Evolutionary conservation across 2,113 vertebrate genomes (phyloP).

Genomic region (Tympanuchus pallidicinctus): DNA sequence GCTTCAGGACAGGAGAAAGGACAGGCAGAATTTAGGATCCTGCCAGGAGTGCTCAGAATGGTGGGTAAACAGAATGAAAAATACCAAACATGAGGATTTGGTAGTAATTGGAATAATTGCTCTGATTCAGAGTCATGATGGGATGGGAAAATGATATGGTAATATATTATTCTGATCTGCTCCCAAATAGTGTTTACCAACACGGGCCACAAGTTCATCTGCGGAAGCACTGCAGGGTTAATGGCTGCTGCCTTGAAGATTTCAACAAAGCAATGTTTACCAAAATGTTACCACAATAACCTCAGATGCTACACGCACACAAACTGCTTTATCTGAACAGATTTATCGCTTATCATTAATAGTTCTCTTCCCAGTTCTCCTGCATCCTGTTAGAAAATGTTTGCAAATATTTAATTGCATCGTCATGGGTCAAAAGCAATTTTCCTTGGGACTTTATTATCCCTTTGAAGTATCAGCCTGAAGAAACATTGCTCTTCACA

Average conservation of each 20-base stretch:
- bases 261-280: background rate
- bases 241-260: background rate
- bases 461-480: background rate
- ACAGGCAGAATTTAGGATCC: background rate
- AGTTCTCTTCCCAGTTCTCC: background rate
- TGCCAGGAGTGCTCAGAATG: background rate
- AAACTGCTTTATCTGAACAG: background rate
- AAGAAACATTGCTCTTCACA: background rate
- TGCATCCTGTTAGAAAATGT: background rate
- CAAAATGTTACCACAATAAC: background rate
- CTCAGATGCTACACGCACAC: background rate
- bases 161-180: background rate
- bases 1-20: background rate
- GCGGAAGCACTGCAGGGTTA: background rate
- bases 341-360: background rate
- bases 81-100: background rate
- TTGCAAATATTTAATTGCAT: background rate
- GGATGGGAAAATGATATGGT: background rate
- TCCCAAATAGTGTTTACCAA: slow-evolving; percentile 4
- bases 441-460: background rate
- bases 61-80: background rate
- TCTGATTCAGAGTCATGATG: background rate
- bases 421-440: background rate
- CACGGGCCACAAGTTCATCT: background rate
- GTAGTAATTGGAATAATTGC: background rate